Base-by-base conservation (phyloP, 1,140 invertebrate genomes). In the Bombus confusus region DNA sequence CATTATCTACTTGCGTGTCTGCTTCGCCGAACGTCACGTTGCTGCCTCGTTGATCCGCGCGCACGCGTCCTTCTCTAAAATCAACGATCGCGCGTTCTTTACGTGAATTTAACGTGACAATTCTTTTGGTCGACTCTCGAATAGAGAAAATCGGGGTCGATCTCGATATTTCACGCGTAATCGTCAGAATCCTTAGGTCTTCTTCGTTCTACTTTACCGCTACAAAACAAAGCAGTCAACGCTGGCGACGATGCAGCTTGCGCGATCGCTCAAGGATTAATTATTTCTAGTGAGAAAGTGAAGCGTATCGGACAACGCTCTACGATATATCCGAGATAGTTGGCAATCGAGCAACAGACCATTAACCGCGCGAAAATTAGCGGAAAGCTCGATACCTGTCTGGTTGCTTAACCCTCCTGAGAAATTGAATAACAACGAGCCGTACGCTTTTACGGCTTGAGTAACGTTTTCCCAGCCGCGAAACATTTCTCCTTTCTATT, bases 401-500 rank as follows among this genome's bases (percentile, higher is more conserved):
- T 28, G 39, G 28, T 72, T 72, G 69, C 69, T 72, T 12, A 72
- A 72, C 13, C 25, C 37, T 13, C 10, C 39, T 1, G 12, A 9
- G 39, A 10, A 37, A 76, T 59, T 28, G 34, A 37, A 59, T 10
- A 59, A 59, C 34, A 59, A 39, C 34, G 52, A 10, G 13, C 57
- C 34, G 28, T 39, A 59, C 37, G 10, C 37, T 39, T 52, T 76
- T 76, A 59, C 74, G 52, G 6, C 31, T 28, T 25, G 34, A 22
- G 34, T 76, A 76, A 76, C 34, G 39, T 76, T 57, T 76, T 59
- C 52, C 25, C 34, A 59, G 34, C 52, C 52, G 74, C 34, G 52
- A 59, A 76, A 59, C 74, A 64, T 47, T 52, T 72, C 47, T 68
- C 79, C 47, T 80, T 80, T 69, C 64, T 72, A 71, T 80, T 80